Percentiles rank a stretch among this genome's conserved stretches.
phyloP scores from a whole-genome alignment of 2,888 invertebrate species.

The Melinaea menophilus region DNA sequence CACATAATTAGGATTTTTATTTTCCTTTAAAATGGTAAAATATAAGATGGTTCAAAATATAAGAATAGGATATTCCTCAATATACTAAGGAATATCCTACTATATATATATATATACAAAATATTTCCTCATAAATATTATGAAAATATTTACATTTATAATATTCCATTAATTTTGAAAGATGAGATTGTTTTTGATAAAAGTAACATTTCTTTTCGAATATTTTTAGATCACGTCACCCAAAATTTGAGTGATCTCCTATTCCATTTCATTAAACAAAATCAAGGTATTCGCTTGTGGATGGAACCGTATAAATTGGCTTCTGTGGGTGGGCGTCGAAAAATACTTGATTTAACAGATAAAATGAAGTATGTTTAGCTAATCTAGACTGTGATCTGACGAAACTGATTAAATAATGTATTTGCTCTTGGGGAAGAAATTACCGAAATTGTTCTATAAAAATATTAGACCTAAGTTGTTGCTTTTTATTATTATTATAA shows the following conservation, averaged over 20 bases:
- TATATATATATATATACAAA: too few species aligned
- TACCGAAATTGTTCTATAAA: too few species aligned
- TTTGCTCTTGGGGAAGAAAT: neutral
- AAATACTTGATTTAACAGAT: neutral
- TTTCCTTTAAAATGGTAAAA: too few species aligned
- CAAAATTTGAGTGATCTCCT: conserved; percentile 33
- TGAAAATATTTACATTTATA: too few species aligned
- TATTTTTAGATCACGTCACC: conserved; percentile 12
- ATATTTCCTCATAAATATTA: too few species aligned
- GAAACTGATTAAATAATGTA: neutral
- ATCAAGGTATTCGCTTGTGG: conserved; percentile 30
- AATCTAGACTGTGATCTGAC: neutral
- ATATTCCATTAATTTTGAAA: too few species aligned
- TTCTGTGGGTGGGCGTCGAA: conserved; percentile 34
- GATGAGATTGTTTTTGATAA: neutral
- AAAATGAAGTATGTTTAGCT: neutral
- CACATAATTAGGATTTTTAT: too few species aligned
- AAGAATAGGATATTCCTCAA: too few species aligned
- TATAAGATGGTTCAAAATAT: too few species aligned
- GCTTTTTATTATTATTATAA: too few species aligned
- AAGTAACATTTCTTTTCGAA: conserved; percentile 10
- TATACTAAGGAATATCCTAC: too few species aligned
- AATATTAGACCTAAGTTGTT: too few species aligned
- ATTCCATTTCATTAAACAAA: conserved; percentile 39
- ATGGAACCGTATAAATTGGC: conserved; percentile 40